Conservation (phyloP, 1,140 invertebrate species). For the Brachionus rotundiformis region DNA sequence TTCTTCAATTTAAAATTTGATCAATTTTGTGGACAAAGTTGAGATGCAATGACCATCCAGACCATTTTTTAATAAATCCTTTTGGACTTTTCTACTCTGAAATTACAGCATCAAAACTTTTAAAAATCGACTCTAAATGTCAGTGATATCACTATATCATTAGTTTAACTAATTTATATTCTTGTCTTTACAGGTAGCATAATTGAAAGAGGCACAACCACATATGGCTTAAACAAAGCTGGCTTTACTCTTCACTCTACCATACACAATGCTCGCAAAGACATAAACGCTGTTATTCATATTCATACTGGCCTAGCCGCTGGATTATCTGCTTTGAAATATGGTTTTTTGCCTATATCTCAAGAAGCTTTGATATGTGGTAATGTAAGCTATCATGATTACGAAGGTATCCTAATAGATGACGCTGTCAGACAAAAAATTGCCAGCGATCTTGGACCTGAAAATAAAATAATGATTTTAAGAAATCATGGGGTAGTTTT, state of each 20-base stretch:
- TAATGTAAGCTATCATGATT: constrained; percentile 78
- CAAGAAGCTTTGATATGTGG: constrained; percentile 87
- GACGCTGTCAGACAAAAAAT: constrained; percentile 83
- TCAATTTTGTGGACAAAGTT: constrained; percentile 65
- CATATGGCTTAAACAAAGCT: constrained; percentile 75
- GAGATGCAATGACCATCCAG: constrained; percentile 87
- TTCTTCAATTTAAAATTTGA: neutral
- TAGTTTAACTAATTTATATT: too few relatives aligned
- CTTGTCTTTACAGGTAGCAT: constrained; percentile 67
- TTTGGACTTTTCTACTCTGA: constrained; percentile 94
- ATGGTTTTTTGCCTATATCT: constrained; percentile 82
- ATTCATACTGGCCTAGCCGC: constrained; percentile 80
- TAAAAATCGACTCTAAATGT: constrained; percentile 76
- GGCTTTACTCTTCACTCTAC: constrained; percentile 90
- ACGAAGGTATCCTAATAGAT: constrained; percentile 74
- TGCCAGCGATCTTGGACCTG: constrained; percentile 83
- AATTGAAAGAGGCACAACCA: constrained; percentile 81
- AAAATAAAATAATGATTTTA: constrained; percentile 82
- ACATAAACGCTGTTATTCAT: constrained; percentile 92
- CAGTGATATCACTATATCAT: too few relatives aligned
- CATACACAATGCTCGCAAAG: constrained; percentile 92
- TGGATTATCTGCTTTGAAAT: constrained; percentile 76
- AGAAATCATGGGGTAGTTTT: constrained; percentile 90
- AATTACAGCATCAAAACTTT: constrained; percentile 88
- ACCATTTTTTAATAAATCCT: constrained; percentile 94